Evolutionary conservation across 2,797 vertebrate genomes (phyloP), one percentile per base, ranked within the genome.

Genomic region (Enteromius treurensis): DNA sequence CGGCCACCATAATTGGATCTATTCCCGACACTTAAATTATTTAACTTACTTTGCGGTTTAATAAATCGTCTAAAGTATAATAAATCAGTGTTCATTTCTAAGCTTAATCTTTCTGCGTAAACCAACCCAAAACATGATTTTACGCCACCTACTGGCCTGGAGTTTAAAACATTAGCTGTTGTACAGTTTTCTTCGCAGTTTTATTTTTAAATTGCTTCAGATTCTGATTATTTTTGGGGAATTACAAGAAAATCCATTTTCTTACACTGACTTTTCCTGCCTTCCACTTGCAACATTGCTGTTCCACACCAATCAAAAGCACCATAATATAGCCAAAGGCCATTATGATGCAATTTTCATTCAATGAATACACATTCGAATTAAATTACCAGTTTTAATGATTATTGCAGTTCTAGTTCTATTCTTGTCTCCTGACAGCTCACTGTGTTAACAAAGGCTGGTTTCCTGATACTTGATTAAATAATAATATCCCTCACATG

Each of bases 381-480:
- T 1, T 4, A 5, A 45, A 21, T 13, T 2, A n/a, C 19, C 69
- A 64, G 34, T 60, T 42, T 80, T 71, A 60, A 45, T 42, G 34
- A 80, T 71, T 60, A 45, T 45, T 51, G 6, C 62, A 37, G 62
- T 79, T 67, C 60, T 49, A 67, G 15, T 34, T 62, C 68, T 73
- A 49, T 45, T 29, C 17, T 26, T 71, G 17, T 71, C 49, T 69
- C 13, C 34, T 14, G 47, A 80, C 78, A 71, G 51, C 74, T 86
- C 77, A 21, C 82, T 86, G 68, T 51, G 53, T 85, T 73, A 85
- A 84, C 78, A 80, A 87, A 78, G 55, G 80, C 87, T 70, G 84
- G 88, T 89, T 90, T 89, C 87, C 80, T 65, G 70, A 84, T 84
- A 73, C 64, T 79, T 86, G 29, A 88, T 91, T 73, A 91, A 91